These are phyloP conservation scores for Limnephilus lunatus DNA, from an alignment of 2,888 invertebrate species.

Conservation along the genomic window DNA sequence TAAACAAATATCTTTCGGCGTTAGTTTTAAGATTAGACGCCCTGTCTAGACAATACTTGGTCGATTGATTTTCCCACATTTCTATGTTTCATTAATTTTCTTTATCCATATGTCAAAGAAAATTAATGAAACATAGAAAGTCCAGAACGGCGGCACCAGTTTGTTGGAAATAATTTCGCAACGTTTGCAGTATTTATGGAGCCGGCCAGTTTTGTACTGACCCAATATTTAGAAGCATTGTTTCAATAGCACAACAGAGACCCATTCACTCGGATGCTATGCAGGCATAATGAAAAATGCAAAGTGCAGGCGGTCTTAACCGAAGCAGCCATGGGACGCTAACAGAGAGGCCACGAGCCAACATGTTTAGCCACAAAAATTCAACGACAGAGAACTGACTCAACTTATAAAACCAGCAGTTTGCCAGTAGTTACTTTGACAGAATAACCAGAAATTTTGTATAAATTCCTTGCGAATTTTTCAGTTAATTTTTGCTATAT, in stretches of 20 bases:
- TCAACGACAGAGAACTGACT: background rate
- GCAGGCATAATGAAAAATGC: constrained; percentile 46
- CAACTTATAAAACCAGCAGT: background rate
- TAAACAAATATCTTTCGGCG: too few relatives aligned
- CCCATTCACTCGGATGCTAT: constrained; percentile 20
- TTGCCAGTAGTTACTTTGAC: background rate
- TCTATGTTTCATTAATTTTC: too few relatives aligned
- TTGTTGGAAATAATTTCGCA: background rate
- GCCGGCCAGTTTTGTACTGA: background rate
- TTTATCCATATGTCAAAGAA: background rate
- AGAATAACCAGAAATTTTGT: background rate
- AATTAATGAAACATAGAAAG: background rate
- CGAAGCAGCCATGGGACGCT: background rate
- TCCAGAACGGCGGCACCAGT: background rate
- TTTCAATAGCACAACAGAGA: constrained; percentile 36
- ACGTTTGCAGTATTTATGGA: background rate
- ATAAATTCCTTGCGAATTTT: too few relatives aligned
- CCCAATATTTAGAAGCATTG: constrained; percentile 34
- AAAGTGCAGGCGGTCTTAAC: constrained; percentile 22
- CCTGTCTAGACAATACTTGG: too few relatives aligned
- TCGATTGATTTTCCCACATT: background rate
- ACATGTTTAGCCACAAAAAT: background rate
- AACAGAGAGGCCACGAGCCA: background rate
- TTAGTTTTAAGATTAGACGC: too few relatives aligned
- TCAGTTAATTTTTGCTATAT: background rate